Conservation (phyloP, 2,113 vertebrate genomes). For the Ahaetulla prasina region DNA sequence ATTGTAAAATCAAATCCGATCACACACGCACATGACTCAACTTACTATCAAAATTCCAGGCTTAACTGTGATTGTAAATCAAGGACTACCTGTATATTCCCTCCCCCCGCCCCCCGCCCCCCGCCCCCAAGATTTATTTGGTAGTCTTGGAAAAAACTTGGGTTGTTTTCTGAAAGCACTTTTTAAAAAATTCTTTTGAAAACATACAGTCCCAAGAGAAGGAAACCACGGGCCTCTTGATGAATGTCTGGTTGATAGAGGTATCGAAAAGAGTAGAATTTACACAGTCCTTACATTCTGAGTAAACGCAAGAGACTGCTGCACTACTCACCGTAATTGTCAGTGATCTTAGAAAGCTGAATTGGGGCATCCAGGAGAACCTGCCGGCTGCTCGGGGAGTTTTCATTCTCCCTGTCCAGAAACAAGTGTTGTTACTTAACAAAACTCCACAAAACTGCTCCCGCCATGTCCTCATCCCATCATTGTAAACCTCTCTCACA, state of each 20-base stretch:
- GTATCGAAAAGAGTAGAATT: background rate
- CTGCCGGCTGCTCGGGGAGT: conserved; percentile 71
- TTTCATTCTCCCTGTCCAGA: conserved; percentile 60
- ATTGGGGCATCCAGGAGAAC: conserved; percentile 88
- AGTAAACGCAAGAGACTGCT: no score
- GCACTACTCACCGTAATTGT: conserved; percentile 75
- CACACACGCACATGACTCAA: background rate
- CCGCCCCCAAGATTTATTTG: background rate
- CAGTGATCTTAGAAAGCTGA: conserved; percentile 90
- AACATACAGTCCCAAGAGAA: background rate
- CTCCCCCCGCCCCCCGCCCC: no score
- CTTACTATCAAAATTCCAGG: background rate
- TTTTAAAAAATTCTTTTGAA: background rate
- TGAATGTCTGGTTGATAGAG: background rate
- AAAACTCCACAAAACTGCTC: background rate
- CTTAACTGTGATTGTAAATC: background rate
- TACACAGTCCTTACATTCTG: no score
- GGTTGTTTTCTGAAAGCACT: background rate
- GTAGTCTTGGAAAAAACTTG: background rate
- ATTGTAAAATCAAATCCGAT: background rate
- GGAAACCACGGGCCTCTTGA: background rate
- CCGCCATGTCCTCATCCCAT: background rate
- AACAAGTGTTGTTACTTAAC: background rate
- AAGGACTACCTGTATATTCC: background rate
- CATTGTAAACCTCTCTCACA: background rate